Conservation (phyloP, 2,113 vertebrate genomes). For the Rhinoderma darwinii region DNA sequence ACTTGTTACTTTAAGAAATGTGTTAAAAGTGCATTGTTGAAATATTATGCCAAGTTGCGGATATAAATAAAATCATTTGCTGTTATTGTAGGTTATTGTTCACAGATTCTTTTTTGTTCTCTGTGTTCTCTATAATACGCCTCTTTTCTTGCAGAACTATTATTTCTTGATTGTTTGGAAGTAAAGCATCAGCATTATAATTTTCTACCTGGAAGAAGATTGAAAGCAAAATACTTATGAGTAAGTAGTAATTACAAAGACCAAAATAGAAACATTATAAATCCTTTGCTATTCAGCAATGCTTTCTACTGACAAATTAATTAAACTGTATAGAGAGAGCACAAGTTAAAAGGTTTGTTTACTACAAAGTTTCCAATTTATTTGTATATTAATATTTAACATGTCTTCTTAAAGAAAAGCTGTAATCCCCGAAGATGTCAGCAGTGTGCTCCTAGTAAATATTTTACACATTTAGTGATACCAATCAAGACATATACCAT, state of each 20-base stretch:
- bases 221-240: constrained; percentile 56
- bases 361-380: not conserved
- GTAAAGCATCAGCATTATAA: constrained; percentile 51
- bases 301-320: constrained; percentile 52
- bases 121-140: constrained; percentile 30
- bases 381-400: not conserved
- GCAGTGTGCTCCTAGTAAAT: not conserved
- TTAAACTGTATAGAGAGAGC: constrained; percentile 45
- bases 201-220: constrained; percentile 56
- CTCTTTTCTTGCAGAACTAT: constrained; percentile 51
- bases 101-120: constrained; percentile 22
- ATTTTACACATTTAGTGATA: not conserved
- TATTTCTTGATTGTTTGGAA: constrained; percentile 55
- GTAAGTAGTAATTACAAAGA: constrained; percentile 55
- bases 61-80: constrained; percentile 49
- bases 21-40: constrained; percentile 13
- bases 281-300: constrained; percentile 44
- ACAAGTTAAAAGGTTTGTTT: constrained; percentile 1
- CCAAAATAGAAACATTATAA: constrained; percentile 59
- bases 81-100: constrained; percentile 39
- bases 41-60: constrained; percentile 19
- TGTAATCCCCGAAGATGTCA: not conserved
- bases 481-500: not conserved
- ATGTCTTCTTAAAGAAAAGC: not conserved
- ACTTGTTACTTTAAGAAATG: constrained; percentile 28